Percentiles rank a stretch among this genome's conserved stretches.
phyloP scores from a whole-genome alignment of 2,113 vertebrate genomes.

The Dolichallabes microphthalmus region DNA sequence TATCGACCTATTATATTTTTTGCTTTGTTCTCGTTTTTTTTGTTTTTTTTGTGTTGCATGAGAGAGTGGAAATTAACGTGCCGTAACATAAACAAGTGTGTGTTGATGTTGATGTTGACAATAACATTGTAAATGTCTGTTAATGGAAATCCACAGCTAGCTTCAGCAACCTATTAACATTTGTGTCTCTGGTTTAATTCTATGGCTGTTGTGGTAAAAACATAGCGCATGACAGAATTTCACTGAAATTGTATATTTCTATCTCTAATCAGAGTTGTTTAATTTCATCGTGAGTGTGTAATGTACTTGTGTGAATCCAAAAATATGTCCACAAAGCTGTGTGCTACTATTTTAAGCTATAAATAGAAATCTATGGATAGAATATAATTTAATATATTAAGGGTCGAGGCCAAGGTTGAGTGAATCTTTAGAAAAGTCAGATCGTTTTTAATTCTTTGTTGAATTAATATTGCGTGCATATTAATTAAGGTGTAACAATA shows the following conservation, averaged over 20 bases:
- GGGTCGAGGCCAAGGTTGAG: neutral
- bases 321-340: constrained; percentile 58
- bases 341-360: constrained; percentile 57
- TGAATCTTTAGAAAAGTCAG: neutral
- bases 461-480: neutral
- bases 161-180: constrained; percentile 21
- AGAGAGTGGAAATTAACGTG: constrained; percentile 10
- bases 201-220: constrained; percentile 15
- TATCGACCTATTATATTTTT: neutral
- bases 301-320: constrained; percentile 47
- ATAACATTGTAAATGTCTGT: constrained; percentile 16
- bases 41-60: constrained; percentile 21
- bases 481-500: neutral
- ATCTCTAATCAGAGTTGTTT: constrained; percentile 47
- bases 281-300: constrained; percentile 38
- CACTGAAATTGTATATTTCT: constrained; percentile 55
- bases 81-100: constrained; percentile 26
- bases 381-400: neutral
- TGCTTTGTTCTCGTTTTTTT: too few species aligned
- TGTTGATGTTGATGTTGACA: constrained; percentile 36
- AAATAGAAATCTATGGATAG: neutral
- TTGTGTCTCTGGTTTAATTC: constrained; percentile 34
- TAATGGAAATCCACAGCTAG: constrained; percentile 1
- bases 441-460: neutral
- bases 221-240: constrained; percentile 44